Conservation (phyloP, 1,140 invertebrate species). For the Mercenaria mercenaria region DNA sequence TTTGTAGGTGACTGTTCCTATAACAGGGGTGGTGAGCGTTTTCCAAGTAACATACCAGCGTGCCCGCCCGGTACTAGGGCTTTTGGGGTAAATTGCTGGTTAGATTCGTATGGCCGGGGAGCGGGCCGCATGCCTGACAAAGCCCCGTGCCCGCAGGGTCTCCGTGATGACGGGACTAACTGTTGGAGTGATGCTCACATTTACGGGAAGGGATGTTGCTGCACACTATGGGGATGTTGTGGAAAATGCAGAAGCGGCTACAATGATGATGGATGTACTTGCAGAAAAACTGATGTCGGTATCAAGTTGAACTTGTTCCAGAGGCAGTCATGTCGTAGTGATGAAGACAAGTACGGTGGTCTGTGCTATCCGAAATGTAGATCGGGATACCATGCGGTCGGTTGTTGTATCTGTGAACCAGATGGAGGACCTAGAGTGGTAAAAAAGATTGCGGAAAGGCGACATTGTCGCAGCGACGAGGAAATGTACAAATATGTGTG, state of each 20-base stretch:
- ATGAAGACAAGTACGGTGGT: too few species aligned
- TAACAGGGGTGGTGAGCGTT: not conserved
- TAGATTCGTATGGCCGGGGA: not conserved
- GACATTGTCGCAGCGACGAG: not conserved
- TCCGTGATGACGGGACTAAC: not conserved
- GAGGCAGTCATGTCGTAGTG: too few species aligned
- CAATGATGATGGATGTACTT: too few species aligned
- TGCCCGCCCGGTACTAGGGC: not conserved
- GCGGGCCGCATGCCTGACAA: not conserved
- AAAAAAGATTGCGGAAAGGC: too few species aligned
- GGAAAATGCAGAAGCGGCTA: not conserved
- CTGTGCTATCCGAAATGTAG: too few species aligned
- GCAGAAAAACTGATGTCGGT: too few species aligned
- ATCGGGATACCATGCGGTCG: too few species aligned
- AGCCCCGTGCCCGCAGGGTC: not conserved
- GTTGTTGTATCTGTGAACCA: too few species aligned
- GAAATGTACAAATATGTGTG: not conserved
- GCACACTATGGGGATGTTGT: not conserved
- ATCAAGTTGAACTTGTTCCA: not conserved
- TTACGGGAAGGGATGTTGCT: not conserved
- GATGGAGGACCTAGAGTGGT: too few species aligned
- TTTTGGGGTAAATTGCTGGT: not conserved
- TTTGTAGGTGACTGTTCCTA: too few species aligned
- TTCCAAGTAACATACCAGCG: not conserved
- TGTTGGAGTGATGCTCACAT: not conserved